Conservation (phyloP, 2,888 invertebrate genomes). For the Drosophila recens region DNA sequence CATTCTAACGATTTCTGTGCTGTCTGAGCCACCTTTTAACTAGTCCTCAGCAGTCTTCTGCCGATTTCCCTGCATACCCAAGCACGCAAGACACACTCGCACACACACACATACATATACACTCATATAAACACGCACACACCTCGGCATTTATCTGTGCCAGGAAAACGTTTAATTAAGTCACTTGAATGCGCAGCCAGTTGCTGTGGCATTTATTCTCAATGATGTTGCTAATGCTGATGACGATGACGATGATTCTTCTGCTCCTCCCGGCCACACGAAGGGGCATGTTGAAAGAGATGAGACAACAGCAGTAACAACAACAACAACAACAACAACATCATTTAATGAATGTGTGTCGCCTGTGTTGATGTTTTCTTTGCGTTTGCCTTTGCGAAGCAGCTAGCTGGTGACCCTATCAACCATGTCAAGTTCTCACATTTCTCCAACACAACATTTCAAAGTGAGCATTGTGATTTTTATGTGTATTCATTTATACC, state of each 20-base stretch:
- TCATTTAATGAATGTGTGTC: constrained; percentile 21
- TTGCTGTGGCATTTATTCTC: constrained; percentile 77
- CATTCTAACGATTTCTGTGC: constrained; percentile 49
- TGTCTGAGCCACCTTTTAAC: constrained; percentile 46
- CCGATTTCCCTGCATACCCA: constrained; percentile 37
- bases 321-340: constrained; percentile 12
- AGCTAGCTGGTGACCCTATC: constrained; percentile 60
- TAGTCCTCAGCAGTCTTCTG: constrained; percentile 27
- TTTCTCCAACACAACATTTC: constrained; percentile 52
- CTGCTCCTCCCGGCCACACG: constrained; percentile 15
- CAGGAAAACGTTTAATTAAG: constrained; percentile 76
- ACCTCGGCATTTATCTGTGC: constrained; percentile 65
- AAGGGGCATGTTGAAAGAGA: neutral
- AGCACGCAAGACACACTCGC: constrained; percentile 17
- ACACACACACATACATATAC: constrained; percentile 7
- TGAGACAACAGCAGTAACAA: constrained; percentile 4
- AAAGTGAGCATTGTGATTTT: constrained; percentile 67
- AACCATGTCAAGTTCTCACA: constrained; percentile 47
- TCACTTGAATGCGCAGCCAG: constrained; percentile 75
- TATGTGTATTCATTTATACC: constrained; percentile 46
- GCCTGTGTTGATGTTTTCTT: constrained; percentile 34
- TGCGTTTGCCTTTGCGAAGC: constrained; percentile 18
- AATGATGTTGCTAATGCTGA: constrained; percentile 78
- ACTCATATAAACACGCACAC: constrained; percentile 12
- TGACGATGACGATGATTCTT: constrained; percentile 47